Conservation (phyloP, 2,797 vertebrate genomes). For the Myotis pilosus region DNA sequence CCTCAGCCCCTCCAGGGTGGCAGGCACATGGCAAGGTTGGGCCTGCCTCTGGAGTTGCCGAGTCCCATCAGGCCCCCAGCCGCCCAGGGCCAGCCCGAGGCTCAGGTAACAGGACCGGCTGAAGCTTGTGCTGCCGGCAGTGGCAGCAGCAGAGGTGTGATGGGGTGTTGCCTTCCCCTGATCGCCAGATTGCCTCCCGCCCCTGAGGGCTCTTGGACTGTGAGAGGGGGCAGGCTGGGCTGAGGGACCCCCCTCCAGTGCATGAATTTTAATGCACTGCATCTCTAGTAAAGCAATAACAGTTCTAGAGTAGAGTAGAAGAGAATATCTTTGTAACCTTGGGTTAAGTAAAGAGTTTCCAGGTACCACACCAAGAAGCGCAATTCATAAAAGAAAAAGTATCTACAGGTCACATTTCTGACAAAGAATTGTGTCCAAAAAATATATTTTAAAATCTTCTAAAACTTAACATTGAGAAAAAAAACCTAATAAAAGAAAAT, state of each 20-base stretch:
- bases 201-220: too few relatives aligned
- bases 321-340: background rate
- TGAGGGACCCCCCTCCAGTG: too few relatives aligned
- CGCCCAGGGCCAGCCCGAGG: too few relatives aligned
- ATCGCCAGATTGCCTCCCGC: fast-evolving
- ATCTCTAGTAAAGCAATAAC: background rate
- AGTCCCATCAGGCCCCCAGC: too few relatives aligned
- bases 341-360: background rate
- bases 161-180: too few relatives aligned
- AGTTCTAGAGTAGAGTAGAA: background rate
- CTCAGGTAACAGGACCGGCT: too few relatives aligned
- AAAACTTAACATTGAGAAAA: background rate
- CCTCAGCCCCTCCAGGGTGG: too few relatives aligned
- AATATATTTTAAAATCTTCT: background rate
- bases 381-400: background rate
- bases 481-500: background rate
- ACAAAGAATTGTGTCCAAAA: background rate
- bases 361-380: background rate
- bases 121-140: too few relatives aligned
- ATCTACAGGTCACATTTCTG: background rate
- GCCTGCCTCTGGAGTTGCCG: fast-evolving
- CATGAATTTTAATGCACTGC: too few relatives aligned
- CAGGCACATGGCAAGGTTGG: too few relatives aligned
- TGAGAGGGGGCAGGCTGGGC: too few relatives aligned
- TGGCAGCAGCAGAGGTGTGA: too few relatives aligned